These are phyloP conservation scores for Belgica antarctica DNA, from an alignment of 2,888 invertebrate species.

Conservation along the genomic window DNA sequence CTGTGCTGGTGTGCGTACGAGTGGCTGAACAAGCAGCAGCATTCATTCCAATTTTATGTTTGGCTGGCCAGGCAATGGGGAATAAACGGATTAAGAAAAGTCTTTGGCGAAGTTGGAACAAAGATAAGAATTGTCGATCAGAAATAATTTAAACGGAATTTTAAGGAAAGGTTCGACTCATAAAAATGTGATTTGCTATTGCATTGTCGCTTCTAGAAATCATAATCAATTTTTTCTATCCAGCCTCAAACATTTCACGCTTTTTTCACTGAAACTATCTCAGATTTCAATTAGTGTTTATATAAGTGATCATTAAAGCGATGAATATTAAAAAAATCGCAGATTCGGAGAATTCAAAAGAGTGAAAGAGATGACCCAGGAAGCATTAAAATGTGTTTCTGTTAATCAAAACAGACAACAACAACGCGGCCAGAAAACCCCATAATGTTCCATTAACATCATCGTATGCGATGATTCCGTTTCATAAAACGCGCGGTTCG, in stretches of 20 bases:
- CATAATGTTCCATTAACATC: constrained; percentile 26
- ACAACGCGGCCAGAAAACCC: neutral
- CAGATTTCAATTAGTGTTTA: constrained; percentile 7
- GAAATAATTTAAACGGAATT: too few species aligned
- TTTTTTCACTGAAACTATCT: neutral
- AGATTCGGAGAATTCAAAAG: neutral
- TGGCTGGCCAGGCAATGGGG: too few species aligned
- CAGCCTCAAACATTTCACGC: too few species aligned
- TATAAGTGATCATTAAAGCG: constrained; percentile 9
- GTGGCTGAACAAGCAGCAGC: neutral
- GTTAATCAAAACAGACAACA: neutral
- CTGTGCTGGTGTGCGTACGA: neutral
- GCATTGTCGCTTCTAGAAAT: too few species aligned
- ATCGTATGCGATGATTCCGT: constrained; percentile 2
- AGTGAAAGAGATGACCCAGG: constrained; percentile 29
- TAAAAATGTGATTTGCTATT: too few species aligned
- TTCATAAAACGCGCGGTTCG: constrained; percentile 8
- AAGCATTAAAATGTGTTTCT: neutral
- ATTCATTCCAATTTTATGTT: too few species aligned
- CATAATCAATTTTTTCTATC: too few species aligned
- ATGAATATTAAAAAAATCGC: constrained; percentile 10
- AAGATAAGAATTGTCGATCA: too few species aligned
- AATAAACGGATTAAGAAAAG: too few species aligned
- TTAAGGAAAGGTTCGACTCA: too few species aligned
- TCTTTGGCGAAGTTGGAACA: too few species aligned